Conservation (phyloP, 2,888 invertebrate species). For the Eilema caniola region DNA sequence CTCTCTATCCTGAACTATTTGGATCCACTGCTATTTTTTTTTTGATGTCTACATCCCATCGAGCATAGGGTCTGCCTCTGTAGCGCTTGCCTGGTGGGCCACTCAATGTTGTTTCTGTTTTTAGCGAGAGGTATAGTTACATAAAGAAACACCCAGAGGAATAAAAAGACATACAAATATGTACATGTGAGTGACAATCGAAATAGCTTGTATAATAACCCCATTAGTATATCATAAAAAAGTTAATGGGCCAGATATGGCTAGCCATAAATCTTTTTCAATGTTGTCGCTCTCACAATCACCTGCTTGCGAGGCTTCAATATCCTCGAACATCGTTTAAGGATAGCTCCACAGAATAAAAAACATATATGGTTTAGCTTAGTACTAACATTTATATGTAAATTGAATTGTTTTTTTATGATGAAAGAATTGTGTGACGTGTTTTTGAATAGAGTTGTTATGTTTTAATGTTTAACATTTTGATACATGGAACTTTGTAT, state of each 20-base stretch:
- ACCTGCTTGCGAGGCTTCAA: neutral
- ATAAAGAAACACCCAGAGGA: no score
- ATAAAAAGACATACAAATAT: no score
- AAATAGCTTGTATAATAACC: neutral
- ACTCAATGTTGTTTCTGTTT: no score
- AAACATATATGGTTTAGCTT: neutral
- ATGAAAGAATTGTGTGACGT: conserved; percentile 10
- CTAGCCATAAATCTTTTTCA: neutral
- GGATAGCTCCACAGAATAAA: neutral
- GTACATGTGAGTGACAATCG: neutral
- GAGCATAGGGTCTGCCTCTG: no score
- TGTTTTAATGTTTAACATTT: neutral
- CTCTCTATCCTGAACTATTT: no score
- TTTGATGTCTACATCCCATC: no score
- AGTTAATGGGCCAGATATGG: neutral
- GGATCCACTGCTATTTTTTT: no score
- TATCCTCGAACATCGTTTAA: neutral
- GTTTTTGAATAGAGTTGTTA: neutral
- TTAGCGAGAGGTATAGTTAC: no score
- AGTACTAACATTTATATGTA: conserved; percentile 22
- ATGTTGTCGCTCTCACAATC: conserved; percentile 8
- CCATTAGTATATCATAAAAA: neutral
- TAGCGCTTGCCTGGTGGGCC: no score
- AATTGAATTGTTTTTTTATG: conserved; percentile 33
- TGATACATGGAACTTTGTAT: no score